Evolutionary conservation across 2,888 invertebrate genomes (phyloP).

Genomic region (Sussaba pulchella): DNA sequence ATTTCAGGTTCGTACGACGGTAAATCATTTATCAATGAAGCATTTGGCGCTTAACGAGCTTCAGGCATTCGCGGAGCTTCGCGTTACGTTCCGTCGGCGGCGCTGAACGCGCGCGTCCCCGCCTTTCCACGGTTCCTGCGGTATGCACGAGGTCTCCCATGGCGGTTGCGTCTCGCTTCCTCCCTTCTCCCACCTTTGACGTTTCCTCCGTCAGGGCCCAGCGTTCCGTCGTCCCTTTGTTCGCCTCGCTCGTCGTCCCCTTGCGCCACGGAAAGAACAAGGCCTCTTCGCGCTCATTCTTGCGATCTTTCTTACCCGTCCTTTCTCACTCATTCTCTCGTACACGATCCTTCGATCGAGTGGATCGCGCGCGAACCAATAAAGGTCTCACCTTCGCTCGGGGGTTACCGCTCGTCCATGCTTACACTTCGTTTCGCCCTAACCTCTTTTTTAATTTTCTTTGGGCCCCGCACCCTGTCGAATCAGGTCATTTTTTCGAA

Average conservation of each 20-base stretch:
- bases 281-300: slow-evolving; percentile 34
- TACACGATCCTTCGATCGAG: slow-evolving; percentile 15
- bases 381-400: slow-evolving; percentile 58
- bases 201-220: slow-evolving; percentile 55
- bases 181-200: slow-evolving; percentile 33
- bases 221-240: slow-evolving; percentile 65
- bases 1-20: too few species aligned
- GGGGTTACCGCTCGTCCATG: slow-evolving; percentile 19
- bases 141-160: neutral
- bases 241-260: slow-evolving; percentile 69
- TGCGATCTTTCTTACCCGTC: neutral
- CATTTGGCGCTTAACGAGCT: too few species aligned
- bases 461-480: slow-evolving; percentile 29
- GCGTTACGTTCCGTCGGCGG: too few species aligned
- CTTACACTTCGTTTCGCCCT: neutral
- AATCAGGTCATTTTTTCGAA: slow-evolving; percentile 35
- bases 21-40: too few species aligned
- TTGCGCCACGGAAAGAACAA: slow-evolving; percentile 27
- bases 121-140: too few species aligned
- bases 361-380: slow-evolving; percentile 34
- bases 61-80: too few species aligned
- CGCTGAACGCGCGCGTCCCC: too few species aligned
- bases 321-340: slow-evolving; percentile 13
- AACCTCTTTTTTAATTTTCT: slow-evolving; percentile 16
- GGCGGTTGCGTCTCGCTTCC: slow-evolving; percentile 1